A percentile compares a stretch with the other conserved stretches of the same genome.
Conservation (phyloP, 2,888 invertebrate species). For the Odontothrips loti region DNA sequence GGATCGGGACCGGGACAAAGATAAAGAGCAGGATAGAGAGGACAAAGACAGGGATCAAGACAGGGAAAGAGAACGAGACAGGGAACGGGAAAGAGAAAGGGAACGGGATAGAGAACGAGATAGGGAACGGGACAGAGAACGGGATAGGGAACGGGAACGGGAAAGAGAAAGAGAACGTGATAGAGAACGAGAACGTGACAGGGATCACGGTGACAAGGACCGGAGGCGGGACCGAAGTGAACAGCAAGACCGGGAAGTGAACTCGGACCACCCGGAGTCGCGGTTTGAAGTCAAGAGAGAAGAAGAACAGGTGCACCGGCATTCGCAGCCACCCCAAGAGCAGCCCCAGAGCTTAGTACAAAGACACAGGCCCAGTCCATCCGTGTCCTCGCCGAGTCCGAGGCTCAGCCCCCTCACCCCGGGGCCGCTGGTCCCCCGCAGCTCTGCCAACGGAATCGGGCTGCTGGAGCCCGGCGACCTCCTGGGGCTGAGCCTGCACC, state of each 20-base stretch:
- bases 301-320: slow-evolving; percentile 34
- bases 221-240: slow-evolving; percentile 33
- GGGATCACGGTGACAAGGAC: slow-evolving; percentile 42
- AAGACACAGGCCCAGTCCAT: background rate
- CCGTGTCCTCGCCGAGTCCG: background rate
- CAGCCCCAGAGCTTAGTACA: slow-evolving; percentile 29
- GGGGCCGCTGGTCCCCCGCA: background rate
- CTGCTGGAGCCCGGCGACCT: slow-evolving; percentile 21
- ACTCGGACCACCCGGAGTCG: slow-evolving; percentile 34
- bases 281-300: slow-evolving; percentile 35
- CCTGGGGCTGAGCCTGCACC: slow-evolving; percentile 19
- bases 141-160: slow-evolving; percentile 34
- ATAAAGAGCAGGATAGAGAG: slow-evolving; percentile 36
- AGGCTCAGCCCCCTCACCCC: too few relatives aligned
- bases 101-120: slow-evolving; percentile 45
- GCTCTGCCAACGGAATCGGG: slow-evolving; percentile 6
- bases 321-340: slow-evolving; percentile 41
- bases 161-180: slow-evolving; percentile 37
- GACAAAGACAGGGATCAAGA: slow-evolving; percentile 33
- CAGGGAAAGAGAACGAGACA: slow-evolving; percentile 37
- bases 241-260: slow-evolving; percentile 34
- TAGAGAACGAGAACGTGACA: slow-evolving; percentile 38
- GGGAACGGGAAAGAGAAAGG: slow-evolving; percentile 39
- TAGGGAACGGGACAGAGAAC: slow-evolving; percentile 41
- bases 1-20: slow-evolving; percentile 44